Evolutionary conservation across 2,797 vertebrate genomes (phyloP), one percentile per base, ranked within the genome.

Genomic region (Anguilla megastoma): DNA sequence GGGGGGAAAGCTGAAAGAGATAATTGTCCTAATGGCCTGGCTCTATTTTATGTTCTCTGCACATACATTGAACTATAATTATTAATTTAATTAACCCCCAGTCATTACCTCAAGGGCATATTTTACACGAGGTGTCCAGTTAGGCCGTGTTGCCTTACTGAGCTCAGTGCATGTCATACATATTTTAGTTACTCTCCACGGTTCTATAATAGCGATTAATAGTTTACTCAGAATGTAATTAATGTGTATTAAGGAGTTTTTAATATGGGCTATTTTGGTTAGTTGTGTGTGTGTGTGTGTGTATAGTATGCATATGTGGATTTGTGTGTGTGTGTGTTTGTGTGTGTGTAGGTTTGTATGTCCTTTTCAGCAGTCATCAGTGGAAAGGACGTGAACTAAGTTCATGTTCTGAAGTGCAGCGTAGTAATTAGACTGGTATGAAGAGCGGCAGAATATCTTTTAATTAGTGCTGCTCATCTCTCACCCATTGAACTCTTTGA

Each of bases 41-140:
- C 92, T 92, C 91, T 93, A 87, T 93, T 95, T 95, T 94, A 95
- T 94, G 94, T 92, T 90, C 94, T 89, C 91, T 58, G 88, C 89
- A 90, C 93, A 94, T 94, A 93, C 93, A 94, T 90, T 87, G 91
- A 90, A 92, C 91, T 93, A 91, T 92, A 94, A 94, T 95, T 95
- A 94, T 94, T 94, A 92, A 90, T 94, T 94, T 92, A 95, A 95
- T 95, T 93, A 93, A 90, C 91, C 90, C 93, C 89, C 89, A 88
- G 90, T 92, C 92, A 89, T 93, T 93, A 92, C 50, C 91, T 89
- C 92, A 95, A 94, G 94, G 95, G 91, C 94, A 95, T 87, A 89
- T 94, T 94, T 93, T 93, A 94, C 92, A 90, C 90, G 85, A 89
- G 87, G 48, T 66, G 84, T 89, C 93, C 89, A 86, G 3, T 89